Evolutionary conservation across 2,113 vertebrate species (phyloP).

Genomic region (Poecile atricapillus): DNA sequence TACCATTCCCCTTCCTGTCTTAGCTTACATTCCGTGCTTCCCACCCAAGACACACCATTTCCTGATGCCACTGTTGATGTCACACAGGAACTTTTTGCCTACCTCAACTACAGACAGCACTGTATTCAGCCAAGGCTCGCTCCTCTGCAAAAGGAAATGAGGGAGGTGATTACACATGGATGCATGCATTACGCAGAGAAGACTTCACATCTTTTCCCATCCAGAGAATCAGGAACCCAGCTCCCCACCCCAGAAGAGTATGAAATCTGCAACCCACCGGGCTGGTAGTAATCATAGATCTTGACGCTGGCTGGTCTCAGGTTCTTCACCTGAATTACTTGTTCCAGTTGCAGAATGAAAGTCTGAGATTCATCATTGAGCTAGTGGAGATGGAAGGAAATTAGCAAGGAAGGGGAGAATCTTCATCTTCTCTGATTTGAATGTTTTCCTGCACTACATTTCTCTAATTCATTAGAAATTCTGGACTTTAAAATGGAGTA

Average conservation of each 20-base stretch:
- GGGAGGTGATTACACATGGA: not conserved
- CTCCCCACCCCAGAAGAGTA: not conserved
- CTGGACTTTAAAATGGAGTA: not conserved
- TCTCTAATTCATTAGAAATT: not conserved
- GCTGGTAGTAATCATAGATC: conserved; percentile 87
- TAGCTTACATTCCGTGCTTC: not conserved
- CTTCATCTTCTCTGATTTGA: not conserved
- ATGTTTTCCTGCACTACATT: not conserved
- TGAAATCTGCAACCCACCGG: conserved; percentile 67
- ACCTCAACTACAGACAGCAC: conserved; percentile 46
- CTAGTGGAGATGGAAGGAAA: not conserved
- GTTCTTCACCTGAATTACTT: conserved; percentile 72
- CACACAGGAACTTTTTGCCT: not conserved
- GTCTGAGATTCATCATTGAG: conserved; percentile 57
- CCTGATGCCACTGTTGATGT: not conserved
- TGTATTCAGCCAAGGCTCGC: conserved; percentile 20
- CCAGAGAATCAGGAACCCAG: not conserved
- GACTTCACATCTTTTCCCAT: not conserved
- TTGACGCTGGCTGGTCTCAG: conserved; percentile 80
- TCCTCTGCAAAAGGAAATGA: conserved; percentile 42
- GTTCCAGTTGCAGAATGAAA: conserved; percentile 67
- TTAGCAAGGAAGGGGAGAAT: not conserved
- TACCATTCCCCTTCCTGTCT: not conserved
- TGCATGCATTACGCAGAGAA: not conserved
- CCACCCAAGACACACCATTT: not conserved